Evolutionary conservation across 53 echinoderm and acorn worm genomes (phyloP).

Genomic region (Holothuria leucospilota): DNA sequence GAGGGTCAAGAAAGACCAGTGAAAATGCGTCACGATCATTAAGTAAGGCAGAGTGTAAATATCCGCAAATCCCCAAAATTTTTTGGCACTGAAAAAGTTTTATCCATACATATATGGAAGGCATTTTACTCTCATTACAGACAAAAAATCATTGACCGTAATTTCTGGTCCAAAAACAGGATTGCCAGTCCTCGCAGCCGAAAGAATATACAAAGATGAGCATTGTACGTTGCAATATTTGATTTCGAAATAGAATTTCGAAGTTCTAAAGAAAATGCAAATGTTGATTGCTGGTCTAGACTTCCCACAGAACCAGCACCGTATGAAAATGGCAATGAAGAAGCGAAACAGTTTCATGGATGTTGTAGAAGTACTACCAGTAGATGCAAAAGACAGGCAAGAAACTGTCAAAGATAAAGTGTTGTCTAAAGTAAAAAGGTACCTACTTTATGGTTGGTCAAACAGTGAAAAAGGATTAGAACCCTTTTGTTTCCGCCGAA

Average conservation of each 20-base stretch:
- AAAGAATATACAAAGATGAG: conserved; percentile 33
- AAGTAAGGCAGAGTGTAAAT: conserved; percentile 38
- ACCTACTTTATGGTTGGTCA: no score
- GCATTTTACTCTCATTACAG: conserved; percentile 26
- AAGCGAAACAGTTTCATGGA: conserved; percentile 30
- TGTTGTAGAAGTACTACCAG: not conserved
- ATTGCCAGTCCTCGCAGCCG: conserved; percentile 22
- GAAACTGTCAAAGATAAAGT: no score
- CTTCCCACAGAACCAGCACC: no score
- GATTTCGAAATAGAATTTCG: conserved; percentile 37
- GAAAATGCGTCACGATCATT: conserved; percentile 35
- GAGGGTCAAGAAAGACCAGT: conserved; percentile 47
- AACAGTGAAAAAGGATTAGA: not conserved
- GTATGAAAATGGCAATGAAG: not conserved
- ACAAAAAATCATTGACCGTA: conserved; percentile 24
- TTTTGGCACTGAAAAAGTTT: conserved; percentile 44
- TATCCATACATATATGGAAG: conserved; percentile 34
- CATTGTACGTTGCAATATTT: conserved; percentile 32
- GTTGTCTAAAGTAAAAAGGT: no score
- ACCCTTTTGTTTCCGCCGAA: not conserved
- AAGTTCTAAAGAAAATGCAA: no score
- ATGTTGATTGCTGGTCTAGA: no score
- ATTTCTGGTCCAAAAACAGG: conserved; percentile 27
- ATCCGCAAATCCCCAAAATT: conserved; percentile 25
- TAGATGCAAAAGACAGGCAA: no score